phyloP scores from a whole-genome alignment of 2,113 vertebrate genomes.

The Oreochromis aureus region DNA sequence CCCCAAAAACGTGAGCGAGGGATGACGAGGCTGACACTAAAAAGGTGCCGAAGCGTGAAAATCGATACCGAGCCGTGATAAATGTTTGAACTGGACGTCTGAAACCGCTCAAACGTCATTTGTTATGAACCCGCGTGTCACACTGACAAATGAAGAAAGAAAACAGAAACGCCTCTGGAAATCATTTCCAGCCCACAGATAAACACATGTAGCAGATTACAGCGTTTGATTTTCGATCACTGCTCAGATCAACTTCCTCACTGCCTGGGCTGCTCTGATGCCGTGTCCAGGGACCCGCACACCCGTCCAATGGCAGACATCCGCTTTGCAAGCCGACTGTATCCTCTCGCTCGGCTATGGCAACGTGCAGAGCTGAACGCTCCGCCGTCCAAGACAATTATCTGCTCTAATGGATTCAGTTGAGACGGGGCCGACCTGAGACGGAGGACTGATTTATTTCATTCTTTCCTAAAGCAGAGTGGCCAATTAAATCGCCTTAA shows the following conservation, averaged over 20 bases:
- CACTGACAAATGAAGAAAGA: neutral
- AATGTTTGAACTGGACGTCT: neutral
- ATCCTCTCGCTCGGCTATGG: constrained; percentile 24
- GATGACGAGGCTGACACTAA: neutral
- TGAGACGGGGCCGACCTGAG: constrained; percentile 50
- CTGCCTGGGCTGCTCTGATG: neutral
- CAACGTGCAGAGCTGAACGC: constrained; percentile 9
- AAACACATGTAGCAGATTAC: constrained; percentile 9
- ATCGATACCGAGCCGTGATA: neutral
- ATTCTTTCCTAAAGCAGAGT: constrained; percentile 60
- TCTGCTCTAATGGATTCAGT: constrained; percentile 64
- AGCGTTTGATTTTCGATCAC: constrained; percentile 21
- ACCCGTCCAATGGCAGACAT: neutral
- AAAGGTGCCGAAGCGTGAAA: neutral
- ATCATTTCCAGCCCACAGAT: neutral
- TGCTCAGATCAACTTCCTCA: constrained; percentile 11
- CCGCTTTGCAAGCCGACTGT: constrained; percentile 9
- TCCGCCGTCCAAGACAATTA: constrained; percentile 54
- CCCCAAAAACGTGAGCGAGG: neutral
- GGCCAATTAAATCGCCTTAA: constrained; percentile 65
- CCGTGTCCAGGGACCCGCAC: neutral
- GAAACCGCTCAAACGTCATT: neutral
- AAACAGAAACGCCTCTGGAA: neutral
- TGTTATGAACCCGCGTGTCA: neutral
- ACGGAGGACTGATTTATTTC: constrained; percentile 56